These are phyloP conservation scores for Cylloceria caligata DNA, from an alignment of 2,888 invertebrate species.

Conservation along the genomic window DNA sequence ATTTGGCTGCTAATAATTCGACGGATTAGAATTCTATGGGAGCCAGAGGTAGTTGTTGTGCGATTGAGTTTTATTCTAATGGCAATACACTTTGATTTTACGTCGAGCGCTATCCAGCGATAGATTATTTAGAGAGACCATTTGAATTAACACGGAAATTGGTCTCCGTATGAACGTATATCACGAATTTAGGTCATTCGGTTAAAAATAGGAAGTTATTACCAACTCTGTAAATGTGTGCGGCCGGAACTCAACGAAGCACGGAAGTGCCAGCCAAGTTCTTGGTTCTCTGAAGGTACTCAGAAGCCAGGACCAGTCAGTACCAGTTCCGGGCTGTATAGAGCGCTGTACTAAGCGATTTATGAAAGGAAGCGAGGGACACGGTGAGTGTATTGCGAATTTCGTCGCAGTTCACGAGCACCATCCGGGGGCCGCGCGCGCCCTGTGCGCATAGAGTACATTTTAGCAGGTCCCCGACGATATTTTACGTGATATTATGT, in stretches of 20 bases:
- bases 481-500: conserved; percentile 71
- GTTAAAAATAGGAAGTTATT: conserved; percentile 18
- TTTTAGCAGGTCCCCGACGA: conserved; percentile 59
- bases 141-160: conserved; percentile 40
- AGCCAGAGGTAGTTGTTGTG: conserved; percentile 3
- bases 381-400: conserved; percentile 65
- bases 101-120: background rate
- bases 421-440: conserved; percentile 13
- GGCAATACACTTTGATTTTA: conserved; percentile 51
- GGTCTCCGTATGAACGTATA: conserved; percentile 13
- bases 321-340: conserved; percentile 14
- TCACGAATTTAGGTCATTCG: conserved; percentile 15
- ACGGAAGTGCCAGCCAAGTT: conserved; percentile 12
- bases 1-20: background rate
- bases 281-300: conserved; percentile 8
- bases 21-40: background rate
- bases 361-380: conserved; percentile 39
- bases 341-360: conserved; percentile 48
- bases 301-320: conserved; percentile 12
- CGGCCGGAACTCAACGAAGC: conserved; percentile 6
- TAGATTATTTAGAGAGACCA: conserved; percentile 7
- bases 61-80: conserved; percentile 31
- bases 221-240: background rate
- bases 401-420: conserved; percentile 60
- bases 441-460: conserved; percentile 31